Evolutionary conservation across 2,797 vertebrate genomes (phyloP), one percentile per base, ranked within the genome.

Genomic region (Dryobates pubescens): DNA sequence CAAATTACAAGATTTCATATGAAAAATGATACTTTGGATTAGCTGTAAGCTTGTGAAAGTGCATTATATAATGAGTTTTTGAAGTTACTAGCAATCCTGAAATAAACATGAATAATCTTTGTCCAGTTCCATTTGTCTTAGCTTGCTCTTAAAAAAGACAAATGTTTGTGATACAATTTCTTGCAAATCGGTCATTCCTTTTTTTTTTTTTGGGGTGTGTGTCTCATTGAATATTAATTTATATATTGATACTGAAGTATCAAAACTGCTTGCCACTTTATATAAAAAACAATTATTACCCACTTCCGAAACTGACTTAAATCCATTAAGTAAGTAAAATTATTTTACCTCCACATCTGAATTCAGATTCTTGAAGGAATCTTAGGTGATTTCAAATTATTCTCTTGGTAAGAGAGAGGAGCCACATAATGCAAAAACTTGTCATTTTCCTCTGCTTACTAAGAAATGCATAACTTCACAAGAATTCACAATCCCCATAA

Each of bases 371-470:
- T 56, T 54, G 63, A 24, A 41, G 10, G 41, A 64, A 57, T 75
- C 17, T 30, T 49, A n/a, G 17, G 59, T 63, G 22, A 53, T 43
- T 45, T 70, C 14, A 36, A 14, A 19, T 59, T 27, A 13, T 56
- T 69, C 7, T 65, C 2, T 81, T 81, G 17, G 27, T 79, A 87
- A 43, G 30, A 68, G 3, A 83, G 10, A 2, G 2, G 4, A 62
- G 6, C 0, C 2, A 17, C 29, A 5, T 1, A 53, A 41, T 8
- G 30, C 23, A 71, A 75, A 80, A 14, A 43, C 2, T 38, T 17
- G 4, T 30, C 2, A 51, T 70, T 56, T 18, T 70, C 24, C 57
- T 69, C 7, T 15, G 2, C 29, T 85, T 87, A 17, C 7, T 41
- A 36, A 74, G 6, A 86, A 86, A 56, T 27, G 3, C 1, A 29